Conservation (phyloP, 2,888 invertebrate genomes). For the Anoplius nigerrimus region DNA sequence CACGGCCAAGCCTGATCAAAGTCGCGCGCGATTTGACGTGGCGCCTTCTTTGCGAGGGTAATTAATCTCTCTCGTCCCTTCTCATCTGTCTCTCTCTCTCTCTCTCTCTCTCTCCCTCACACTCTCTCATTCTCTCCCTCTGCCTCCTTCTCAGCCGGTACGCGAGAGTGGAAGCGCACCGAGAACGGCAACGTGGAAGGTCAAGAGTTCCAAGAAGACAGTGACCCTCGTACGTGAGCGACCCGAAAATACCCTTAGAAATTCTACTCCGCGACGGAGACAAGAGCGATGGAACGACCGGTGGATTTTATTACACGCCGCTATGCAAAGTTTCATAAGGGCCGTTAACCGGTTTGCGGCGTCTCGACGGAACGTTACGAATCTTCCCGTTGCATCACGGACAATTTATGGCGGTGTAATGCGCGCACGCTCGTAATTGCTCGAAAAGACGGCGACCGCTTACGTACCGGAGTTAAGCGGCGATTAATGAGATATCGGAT, state of each 20-base stretch:
- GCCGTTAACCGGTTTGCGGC: too few species aligned
- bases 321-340: too few species aligned
- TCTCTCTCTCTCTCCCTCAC: background rate
- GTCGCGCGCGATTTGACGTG: constrained; percentile 2
- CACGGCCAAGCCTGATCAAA: background rate
- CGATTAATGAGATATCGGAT: too few species aligned
- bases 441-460: too few species aligned
- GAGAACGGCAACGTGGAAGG: constrained; percentile 21
- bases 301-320: background rate
- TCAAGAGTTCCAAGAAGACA: constrained; percentile 26
- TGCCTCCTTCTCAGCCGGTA: constrained; percentile 17
- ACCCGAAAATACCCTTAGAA: constrained; percentile 24
- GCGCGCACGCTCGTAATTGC: too few species aligned
- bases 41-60: background rate
- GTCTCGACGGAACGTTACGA: too few species aligned
- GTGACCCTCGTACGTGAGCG: constrained; percentile 15
- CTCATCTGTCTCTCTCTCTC: background rate
- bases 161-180: constrained; percentile 12
- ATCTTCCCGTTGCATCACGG: too few species aligned
- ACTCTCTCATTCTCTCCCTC: constrained; percentile 5
- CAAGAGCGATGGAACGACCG: background rate
- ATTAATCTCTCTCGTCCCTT: background rate
- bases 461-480: too few species aligned
- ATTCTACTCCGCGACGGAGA: background rate
- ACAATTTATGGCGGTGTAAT: too few species aligned